These are phyloP conservation scores for Anguilla japonica DNA, from an alignment of 2,113 vertebrate genomes.

Conservation along the genomic window DNA sequence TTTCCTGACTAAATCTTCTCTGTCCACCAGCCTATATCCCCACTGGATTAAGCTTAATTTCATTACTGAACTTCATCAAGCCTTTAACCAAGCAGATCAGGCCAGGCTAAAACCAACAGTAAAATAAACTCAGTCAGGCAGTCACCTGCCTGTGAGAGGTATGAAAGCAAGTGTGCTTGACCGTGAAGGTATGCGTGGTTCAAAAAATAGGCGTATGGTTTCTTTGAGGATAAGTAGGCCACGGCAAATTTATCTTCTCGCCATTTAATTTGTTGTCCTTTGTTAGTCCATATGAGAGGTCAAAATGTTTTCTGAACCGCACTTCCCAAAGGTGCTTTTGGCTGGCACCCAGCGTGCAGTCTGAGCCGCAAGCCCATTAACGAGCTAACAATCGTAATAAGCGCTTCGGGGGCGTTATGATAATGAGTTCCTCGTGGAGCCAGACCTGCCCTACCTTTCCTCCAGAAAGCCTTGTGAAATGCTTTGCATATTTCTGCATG, in stretches of 20 bases:
- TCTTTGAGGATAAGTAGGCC: background rate
- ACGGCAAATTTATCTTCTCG: background rate
- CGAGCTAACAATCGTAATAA: slow-evolving; percentile 11
- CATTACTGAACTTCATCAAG: slow-evolving; percentile 17
- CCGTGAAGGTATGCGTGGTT: background rate
- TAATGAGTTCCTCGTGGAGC: background rate
- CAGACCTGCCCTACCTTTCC: background rate
- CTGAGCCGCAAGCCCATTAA: slow-evolving; percentile 17
- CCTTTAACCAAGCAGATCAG: background rate
- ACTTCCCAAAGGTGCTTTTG: slow-evolving; percentile 12
- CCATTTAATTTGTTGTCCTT: background rate
- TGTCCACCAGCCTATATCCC: background rate
- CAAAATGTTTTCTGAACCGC: background rate
- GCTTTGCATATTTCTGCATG: background rate
- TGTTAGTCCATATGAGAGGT: slow-evolving; percentile 1
- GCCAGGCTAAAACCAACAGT: slow-evolving; percentile 2
- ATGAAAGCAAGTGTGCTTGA: background rate
- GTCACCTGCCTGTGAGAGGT: background rate
- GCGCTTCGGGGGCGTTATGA: slow-evolving; percentile 4
- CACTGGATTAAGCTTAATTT: slow-evolving; percentile 1
- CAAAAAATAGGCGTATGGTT: too few relatives aligned
- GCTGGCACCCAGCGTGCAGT: background rate
- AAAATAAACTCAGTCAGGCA: slow-evolving; percentile 14
- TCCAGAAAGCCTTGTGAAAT: background rate
- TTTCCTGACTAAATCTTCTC: too few relatives aligned